Conservation (phyloP, 2,113 vertebrate species). For the Mesembrinibis cayennensis region DNA sequence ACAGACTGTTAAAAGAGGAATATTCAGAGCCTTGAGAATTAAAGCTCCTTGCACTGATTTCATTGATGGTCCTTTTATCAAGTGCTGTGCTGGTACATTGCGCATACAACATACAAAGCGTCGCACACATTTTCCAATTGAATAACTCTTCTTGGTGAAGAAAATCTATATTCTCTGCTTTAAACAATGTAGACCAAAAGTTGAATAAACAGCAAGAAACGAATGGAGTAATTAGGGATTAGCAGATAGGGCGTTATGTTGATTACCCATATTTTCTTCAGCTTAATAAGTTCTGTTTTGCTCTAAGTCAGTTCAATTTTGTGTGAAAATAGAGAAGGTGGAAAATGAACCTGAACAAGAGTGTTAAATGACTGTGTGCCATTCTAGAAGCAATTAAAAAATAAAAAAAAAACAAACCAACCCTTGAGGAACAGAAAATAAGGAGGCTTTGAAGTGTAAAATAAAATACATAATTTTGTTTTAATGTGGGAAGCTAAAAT, state of each 20-base stretch:
- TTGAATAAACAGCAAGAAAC: conserved; percentile 10
- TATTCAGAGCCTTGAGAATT: not conserved
- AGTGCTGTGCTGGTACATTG: not conserved
- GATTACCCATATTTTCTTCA: conserved; percentile 55
- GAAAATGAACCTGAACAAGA: conserved; percentile 49
- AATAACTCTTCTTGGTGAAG: not conserved
- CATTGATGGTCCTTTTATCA: conserved; percentile 5
- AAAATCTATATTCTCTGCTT: conserved; percentile 47
- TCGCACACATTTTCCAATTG: not conserved
- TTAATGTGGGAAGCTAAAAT: not conserved
- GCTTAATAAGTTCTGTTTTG: conserved; percentile 54
- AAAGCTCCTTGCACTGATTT: not conserved
- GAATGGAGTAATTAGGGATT: conserved; percentile 38
- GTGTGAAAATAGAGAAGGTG: conserved; percentile 51
- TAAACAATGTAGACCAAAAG: conserved; percentile 9
- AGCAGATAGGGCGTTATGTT: conserved; percentile 62
- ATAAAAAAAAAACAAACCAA: not conserved
- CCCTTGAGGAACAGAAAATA: not conserved
- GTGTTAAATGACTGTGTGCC: conserved; percentile 39
- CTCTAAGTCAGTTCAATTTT: conserved; percentile 47
- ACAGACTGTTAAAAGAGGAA: not conserved
- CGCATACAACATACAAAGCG: not conserved
- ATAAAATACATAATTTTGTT: not conserved
- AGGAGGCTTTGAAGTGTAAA: conserved; percentile 5
- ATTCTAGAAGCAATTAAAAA: conserved; percentile 38